phyloP scores from a whole-genome alignment of 2,888 invertebrate species.

The Herminia tarsipennalis region DNA sequence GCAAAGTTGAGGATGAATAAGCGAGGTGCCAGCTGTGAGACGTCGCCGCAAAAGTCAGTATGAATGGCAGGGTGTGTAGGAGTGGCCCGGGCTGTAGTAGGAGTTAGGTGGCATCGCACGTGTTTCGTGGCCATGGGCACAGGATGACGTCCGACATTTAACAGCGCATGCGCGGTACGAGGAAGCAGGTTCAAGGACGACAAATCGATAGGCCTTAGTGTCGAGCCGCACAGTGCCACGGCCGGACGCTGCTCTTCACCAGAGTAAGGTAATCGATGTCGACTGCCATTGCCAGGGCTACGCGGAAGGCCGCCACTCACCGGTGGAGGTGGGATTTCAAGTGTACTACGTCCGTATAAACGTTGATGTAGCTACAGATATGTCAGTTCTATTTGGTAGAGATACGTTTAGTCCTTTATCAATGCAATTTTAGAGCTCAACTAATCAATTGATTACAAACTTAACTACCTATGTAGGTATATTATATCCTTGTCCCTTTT shows the following conservation, averaged over 20 bases:
- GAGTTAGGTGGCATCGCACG: constrained; percentile 55
- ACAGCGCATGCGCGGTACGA: constrained; percentile 65
- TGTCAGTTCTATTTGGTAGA: neutral
- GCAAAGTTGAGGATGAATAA: constrained; percentile 68
- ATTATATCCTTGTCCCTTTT: too few relatives aligned
- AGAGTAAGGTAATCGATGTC: constrained; percentile 58
- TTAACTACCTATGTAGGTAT: too few relatives aligned
- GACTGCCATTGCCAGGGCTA: constrained; percentile 62
- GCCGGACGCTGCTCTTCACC: constrained; percentile 65
- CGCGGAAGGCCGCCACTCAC: constrained; percentile 19
- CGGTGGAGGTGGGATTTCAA: constrained; percentile 5
- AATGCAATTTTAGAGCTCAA: too few relatives aligned
- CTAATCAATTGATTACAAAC: too few relatives aligned
- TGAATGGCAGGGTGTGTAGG: constrained; percentile 58
- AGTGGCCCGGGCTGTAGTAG: constrained; percentile 18
- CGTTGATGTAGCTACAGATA: neutral
- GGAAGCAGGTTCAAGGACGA: constrained; percentile 76
- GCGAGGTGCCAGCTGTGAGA: constrained; percentile 46
- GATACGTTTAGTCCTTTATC: too few relatives aligned
- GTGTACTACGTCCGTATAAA: neutral
- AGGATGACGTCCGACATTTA: constrained; percentile 75
- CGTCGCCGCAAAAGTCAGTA: constrained; percentile 54
- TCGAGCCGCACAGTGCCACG: constrained; percentile 61
- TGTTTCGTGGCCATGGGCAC: constrained; percentile 78
- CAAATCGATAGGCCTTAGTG: constrained; percentile 72